Percentiles rank a stretch among this genome's conserved stretches.
phyloP scores from a whole-genome alignment of 2,888 invertebrate species.

The Noctuana brunneofusca region DNA sequence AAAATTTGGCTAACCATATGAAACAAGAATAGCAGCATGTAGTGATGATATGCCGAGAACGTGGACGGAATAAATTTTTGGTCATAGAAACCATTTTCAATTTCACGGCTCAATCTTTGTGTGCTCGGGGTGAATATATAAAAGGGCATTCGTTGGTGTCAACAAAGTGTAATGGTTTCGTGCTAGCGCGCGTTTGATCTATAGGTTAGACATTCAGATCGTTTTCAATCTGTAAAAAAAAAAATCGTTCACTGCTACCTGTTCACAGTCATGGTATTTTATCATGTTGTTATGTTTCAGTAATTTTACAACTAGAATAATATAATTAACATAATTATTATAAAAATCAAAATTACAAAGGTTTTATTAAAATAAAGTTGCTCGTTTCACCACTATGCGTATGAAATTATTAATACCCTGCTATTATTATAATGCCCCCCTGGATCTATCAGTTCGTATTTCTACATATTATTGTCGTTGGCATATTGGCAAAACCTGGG shows the following conservation, averaged over 20 bases:
- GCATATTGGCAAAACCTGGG: no score
- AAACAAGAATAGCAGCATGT: slow-evolving; percentile 55
- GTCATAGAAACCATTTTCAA: slow-evolving; percentile 81
- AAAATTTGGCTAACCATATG: slow-evolving; percentile 43
- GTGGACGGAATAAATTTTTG: slow-evolving; percentile 78
- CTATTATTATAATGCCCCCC: no score
- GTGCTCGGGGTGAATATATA: slow-evolving; percentile 80
- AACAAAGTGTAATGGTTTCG: slow-evolving; percentile 80
- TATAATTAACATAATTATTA: no score
- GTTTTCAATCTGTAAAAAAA: slow-evolving; percentile 64
- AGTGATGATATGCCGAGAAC: slow-evolving; percentile 69
- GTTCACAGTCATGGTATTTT: slow-evolving; percentile 11
- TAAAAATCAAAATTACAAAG: no score
- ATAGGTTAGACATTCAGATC: slow-evolving; percentile 64
- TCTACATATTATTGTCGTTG: no score
- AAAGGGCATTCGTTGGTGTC: slow-evolving; percentile 80
- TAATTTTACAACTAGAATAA: no score
- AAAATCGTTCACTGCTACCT: slow-evolving; percentile 25
- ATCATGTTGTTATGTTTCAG: no score
- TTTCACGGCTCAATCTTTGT: slow-evolving; percentile 82
- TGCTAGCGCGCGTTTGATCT: slow-evolving; percentile 73
- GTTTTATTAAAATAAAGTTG: no score
- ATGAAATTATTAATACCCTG: no score
- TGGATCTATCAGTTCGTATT: no score
- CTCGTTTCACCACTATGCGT: no score